Evolutionary conservation across 1,140 invertebrate species (phyloP), one percentile per base, ranked within the genome.

Genomic region (Heliothis subflexa): DNA sequence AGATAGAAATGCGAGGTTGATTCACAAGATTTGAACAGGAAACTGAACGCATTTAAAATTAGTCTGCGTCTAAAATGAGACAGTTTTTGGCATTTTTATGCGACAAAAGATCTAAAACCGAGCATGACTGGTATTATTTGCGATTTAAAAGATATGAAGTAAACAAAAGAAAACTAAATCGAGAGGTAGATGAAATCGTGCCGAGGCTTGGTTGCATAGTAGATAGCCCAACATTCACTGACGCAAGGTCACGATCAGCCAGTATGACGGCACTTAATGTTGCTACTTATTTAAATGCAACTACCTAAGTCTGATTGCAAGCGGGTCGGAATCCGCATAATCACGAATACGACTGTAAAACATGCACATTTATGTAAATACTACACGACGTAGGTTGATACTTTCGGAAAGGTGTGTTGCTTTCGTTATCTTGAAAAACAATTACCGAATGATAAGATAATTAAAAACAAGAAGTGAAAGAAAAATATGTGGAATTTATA

Each of bases 161-260:
- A 52, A 18, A 64, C 59, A 52, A 75, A 62, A 75, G 45, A 62
- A 62, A 49, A 62, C 14, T 75, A 14, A 47, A 47, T 57, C 28
- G 25, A 61, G 28, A 21, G 45, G 16, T 68, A 70, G 33, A 78
- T 16, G 47, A 61, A 83, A 80, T 86, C 82, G 85, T 84, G 83
- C 82, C 83, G 80, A 85, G 83, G 77, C 64, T 28, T 50, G 70
- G 70, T 71, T 79, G 28, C 59, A 40, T 47, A 49, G 18, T 64
- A 47, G 40, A 77, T 73, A 77, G 70, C 50, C 68, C 73, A 64
- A 88, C 91, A 83, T 91, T 92, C 89, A 91, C 89, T 74, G 77
- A 64, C 71, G 61, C 85, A 91, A 92, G 89, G 91, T 91, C 90
- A 91, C 81, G 83, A 89, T 75, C 88, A 87, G 78, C 71, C 71